Base-by-base conservation (phyloP, 2,113 vertebrate species). In the Antidorcas marsupialis region DNA sequence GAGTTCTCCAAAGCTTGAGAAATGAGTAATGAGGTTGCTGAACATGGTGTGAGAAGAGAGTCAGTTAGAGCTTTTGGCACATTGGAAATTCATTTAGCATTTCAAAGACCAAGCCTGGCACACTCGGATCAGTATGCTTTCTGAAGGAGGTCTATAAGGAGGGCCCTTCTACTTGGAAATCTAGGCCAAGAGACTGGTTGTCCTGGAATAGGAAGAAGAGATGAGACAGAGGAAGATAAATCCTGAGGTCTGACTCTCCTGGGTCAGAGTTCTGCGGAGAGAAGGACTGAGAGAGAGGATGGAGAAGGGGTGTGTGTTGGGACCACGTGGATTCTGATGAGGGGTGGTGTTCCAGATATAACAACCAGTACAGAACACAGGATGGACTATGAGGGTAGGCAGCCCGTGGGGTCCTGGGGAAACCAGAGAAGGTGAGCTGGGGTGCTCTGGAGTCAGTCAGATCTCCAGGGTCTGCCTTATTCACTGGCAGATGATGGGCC, bases 111-210 rank as follows among this genome's bases (percentile, higher is more conserved):
- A 3, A 57, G 17, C 1, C 21, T 17, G 10, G 27, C 0, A 8
- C 4, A 7, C 50, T 2, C 2, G 0, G 39, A 27, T 5, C 27
- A 8, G 64, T 23, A 7, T 9, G 16, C 7, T 50, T 78, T 64
- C 14, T 25, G 10, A 11, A 76, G 53, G 0, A 5, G 55, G 62
- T 27, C 28, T 64, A 0, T 15, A 52, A 76, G 30, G 14, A 11
- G 27, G 15, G 50, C 14, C 21, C 36, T 87, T 81, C 39, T 78
- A 55, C 87, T 67, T 67, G 87, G n/a, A 71, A 43, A 47, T 52
- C n/a, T 21, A 43, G 7, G 28, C 33, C 39, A 67, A 79, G 84
- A 78, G 50, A 1, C 28, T 60, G 47, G 74, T 43, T 88, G 91
- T 9, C 21, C 28, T 30, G 21, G 17, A 67, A 14, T 5, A 76